Conservation (phyloP, 1,140 invertebrate species). For the Apis mellifera region Amel_HAv3.1 CM009931.2:21890501-21891000, state of each 20-base stretch:
- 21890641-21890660: too few relatives aligned
- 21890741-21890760: constrained; percentile 14
- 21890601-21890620: too few relatives aligned
- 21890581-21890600: fast-evolving
- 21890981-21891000: too few relatives aligned
- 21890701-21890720: neutral
- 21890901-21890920: constrained; percentile 74
- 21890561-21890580: too few relatives aligned
- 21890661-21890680: too few relatives aligned
- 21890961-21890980: neutral
- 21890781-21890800: constrained; percentile 31
- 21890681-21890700: neutral
- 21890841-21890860: constrained; percentile 60
- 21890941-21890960: constrained; percentile 68
- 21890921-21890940: constrained; percentile 71
- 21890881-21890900: constrained; percentile 73
- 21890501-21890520: too few relatives aligned
- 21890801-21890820: constrained; percentile 45
- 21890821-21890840: constrained; percentile 46
- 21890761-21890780: constrained; percentile 40
- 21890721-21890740: constrained; percentile 5
- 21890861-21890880: constrained; percentile 70
- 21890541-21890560: too few relatives aligned
- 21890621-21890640: too few relatives aligned
- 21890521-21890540: too few relatives aligned